Conservation (phyloP, 2,888 invertebrate species). For the Pseudoips prasinana region DNA sequence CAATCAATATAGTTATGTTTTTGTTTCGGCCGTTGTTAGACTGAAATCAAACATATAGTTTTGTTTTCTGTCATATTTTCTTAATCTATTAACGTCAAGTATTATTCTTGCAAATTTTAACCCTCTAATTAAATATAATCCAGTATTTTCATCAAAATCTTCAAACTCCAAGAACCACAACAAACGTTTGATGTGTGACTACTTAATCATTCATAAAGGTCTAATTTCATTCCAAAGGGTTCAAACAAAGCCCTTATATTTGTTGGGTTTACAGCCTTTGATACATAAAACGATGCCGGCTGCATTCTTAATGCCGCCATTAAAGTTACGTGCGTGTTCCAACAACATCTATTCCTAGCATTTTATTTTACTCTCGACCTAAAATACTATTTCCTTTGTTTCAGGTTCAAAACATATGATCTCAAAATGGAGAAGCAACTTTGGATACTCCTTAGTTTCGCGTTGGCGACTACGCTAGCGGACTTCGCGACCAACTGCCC, state of each 20-base stretch:
- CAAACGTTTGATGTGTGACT: slow-evolving; percentile 13
- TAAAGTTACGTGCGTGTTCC: slow-evolving; percentile 49
- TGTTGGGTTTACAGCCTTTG: slow-evolving; percentile 48
- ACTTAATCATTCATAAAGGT: slow-evolving; percentile 21
- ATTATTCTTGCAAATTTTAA: too few species aligned
- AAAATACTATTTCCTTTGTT: slow-evolving; percentile 50
- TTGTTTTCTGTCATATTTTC: too few species aligned
- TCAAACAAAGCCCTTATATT: slow-evolving; percentile 33
- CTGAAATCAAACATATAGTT: too few species aligned
- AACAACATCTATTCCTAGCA: slow-evolving; percentile 47
- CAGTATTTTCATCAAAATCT: background rate
- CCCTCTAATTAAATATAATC: too few species aligned
- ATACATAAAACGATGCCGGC: slow-evolving; percentile 48
- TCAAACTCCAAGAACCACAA: slow-evolving; percentile 5
- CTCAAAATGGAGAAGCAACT: slow-evolving; percentile 58
- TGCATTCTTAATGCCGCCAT: slow-evolving; percentile 50
- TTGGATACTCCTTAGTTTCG: slow-evolving; percentile 47
- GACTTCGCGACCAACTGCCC: slow-evolving; percentile 84
- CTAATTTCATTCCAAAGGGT: slow-evolving; percentile 32
- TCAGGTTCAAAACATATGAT: slow-evolving; percentile 45
- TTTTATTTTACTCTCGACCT: slow-evolving; percentile 35
- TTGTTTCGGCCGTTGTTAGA: too few species aligned
- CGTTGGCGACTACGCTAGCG: slow-evolving; percentile 52
- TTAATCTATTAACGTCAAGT: too few species aligned
- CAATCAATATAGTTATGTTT: too few species aligned